A percentile compares a stretch with the other conserved stretches of the same genome.
Conservation (phyloP, 2,797 vertebrate species). For the Lagorchestes hirsutus region DNA sequence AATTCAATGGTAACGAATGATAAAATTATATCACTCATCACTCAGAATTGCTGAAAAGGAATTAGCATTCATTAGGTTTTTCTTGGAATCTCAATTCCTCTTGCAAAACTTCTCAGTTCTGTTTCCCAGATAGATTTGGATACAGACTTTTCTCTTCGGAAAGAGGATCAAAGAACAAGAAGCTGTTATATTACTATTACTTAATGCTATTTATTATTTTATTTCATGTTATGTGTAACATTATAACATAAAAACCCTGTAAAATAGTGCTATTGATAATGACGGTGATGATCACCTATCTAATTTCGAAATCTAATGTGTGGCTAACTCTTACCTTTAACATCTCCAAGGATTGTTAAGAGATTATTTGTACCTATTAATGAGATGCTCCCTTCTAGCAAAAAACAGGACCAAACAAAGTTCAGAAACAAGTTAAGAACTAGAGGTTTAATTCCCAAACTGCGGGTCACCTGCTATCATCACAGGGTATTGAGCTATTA, state of each 20-base stretch:
- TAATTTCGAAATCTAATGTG: neutral
- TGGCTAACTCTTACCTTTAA: neutral
- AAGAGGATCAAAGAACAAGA: neutral
- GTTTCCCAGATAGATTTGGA: neutral
- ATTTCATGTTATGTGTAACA: neutral
- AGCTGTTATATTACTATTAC: fast-evolving
- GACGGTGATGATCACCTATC: neutral
- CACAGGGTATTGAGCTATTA: neutral
- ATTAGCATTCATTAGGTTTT: neutral
- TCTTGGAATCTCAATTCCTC: neutral
- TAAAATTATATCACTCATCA: neutral
- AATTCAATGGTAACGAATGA: neutral
- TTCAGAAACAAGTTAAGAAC: neutral
- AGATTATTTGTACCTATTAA: neutral
- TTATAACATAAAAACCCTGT: neutral
- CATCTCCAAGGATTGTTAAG: neutral
- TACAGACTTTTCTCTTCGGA: neutral
- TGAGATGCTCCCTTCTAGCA: neutral
- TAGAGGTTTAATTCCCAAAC: neutral
- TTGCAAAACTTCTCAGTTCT: neutral
- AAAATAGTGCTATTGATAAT: neutral
- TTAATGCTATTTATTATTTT: neutral
- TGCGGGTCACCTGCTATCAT: neutral
- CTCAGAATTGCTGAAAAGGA: neutral
- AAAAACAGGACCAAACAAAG: neutral